A percentile compares a stretch with the other conserved stretches of the same genome.
These are phyloP conservation scores for Antrozous pallidus DNA, from an alignment of 2,797 vertebrate species.

Conservation along the genomic window DNA sequence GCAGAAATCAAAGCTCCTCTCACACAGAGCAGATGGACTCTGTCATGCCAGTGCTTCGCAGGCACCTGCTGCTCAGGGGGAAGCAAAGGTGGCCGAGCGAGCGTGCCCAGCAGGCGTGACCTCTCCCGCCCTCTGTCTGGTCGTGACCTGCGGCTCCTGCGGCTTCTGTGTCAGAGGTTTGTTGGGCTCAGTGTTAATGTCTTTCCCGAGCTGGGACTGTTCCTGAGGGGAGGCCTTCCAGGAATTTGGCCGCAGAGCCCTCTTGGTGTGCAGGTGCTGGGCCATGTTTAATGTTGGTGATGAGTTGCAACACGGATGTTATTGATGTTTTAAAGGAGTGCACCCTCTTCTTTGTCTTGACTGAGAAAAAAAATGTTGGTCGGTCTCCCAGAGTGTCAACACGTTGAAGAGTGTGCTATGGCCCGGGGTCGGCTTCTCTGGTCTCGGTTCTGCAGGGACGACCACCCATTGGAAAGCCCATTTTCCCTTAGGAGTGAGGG, in stretches of 20 bases:
- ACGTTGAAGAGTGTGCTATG: no score
- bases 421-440: no score
- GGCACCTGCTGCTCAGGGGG: fast-evolving
- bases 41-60: fast-evolving
- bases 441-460: fast-evolving
- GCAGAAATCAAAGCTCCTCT: fast-evolving
- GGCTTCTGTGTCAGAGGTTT: not conserved
- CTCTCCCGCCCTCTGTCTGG: no score
- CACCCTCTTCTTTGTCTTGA: not conserved
- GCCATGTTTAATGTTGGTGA: not conserved
- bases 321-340: conserved; percentile 20
- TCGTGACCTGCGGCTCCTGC: fast-evolving
- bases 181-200: not conserved
- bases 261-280: fast-evolving
- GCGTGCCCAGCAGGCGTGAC: not conserved
- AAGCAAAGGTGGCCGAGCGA: no score
- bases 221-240: not conserved
- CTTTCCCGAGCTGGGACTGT: not conserved
- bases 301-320: conserved; percentile 39
- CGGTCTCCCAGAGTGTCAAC: not conserved
- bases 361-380: not conserved
- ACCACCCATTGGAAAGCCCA: not conserved
- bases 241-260: not conserved
- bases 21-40: fast-evolving
- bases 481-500: not conserved